These are phyloP conservation scores for Bellardia bayeri DNA, from an alignment of 2,888 invertebrate genomes.

Conservation along the genomic window DNA sequence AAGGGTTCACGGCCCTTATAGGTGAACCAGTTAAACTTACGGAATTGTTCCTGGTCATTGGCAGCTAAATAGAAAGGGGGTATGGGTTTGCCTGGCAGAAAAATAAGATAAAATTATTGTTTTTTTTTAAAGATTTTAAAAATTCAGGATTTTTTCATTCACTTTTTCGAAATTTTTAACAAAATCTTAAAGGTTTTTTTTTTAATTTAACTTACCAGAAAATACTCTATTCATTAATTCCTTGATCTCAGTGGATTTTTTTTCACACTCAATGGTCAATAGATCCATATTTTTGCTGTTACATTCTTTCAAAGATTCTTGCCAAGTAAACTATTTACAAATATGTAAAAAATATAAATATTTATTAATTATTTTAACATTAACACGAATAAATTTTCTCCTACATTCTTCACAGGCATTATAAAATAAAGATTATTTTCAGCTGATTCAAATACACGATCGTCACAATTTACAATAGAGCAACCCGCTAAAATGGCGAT, in stretches of 20 bases:
- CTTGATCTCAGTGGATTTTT: neutral
- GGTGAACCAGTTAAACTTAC: conserved; percentile 52
- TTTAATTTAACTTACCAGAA: conserved; percentile 27
- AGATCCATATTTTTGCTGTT: conserved; percentile 4
- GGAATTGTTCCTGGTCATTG: conserved; percentile 52
- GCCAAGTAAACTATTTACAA: conserved; percentile 37
- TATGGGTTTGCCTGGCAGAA: conserved; percentile 40
- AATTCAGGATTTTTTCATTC: no score
- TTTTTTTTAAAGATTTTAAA: neutral
- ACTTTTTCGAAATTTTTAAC: neutral
- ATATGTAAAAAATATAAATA: neutral
- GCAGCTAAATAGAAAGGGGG: conserved; percentile 62
- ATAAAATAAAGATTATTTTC: conserved; percentile 33
- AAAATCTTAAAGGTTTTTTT: neutral
- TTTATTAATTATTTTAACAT: neutral
- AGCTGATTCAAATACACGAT: neutral
- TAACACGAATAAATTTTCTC: no score
- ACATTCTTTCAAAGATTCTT: conserved; percentile 28
- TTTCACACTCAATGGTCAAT: conserved; percentile 7
- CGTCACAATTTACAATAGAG: conserved; percentile 17
- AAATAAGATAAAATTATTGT: neutral
- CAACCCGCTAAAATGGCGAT: conserved; percentile 28
- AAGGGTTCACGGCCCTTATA: conserved; percentile 8
- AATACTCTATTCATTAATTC: conserved; percentile 37
- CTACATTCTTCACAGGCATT: conserved; percentile 24